Percentiles rank a stretch among this genome's conserved stretches.
These are phyloP conservation scores for Tanypteryx hageni DNA, from an alignment of 2,888 invertebrate genomes.

Conservation along the genomic window DNA sequence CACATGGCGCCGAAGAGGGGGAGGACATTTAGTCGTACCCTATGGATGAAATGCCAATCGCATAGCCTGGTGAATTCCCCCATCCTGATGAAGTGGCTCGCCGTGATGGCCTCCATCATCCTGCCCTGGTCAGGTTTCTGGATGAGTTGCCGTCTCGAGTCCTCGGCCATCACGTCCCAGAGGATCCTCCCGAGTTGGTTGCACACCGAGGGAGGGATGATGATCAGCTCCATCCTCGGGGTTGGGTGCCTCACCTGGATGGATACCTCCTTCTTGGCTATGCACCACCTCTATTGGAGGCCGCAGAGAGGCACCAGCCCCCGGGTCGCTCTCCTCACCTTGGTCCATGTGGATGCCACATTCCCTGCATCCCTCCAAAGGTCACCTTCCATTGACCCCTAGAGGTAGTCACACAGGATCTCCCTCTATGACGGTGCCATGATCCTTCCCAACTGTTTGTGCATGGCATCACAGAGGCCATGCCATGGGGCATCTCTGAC, in stretches of 20 bases:
- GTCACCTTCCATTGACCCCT: background rate
- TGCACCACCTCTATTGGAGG: background rate
- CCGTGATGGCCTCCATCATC: background rate
- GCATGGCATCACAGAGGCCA: background rate
- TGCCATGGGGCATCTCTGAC: background rate
- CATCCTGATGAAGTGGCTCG: slow-evolving; percentile 70
- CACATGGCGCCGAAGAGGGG: slow-evolving; percentile 67
- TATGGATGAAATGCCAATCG: slow-evolving; percentile 74
- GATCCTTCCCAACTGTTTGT: background rate
- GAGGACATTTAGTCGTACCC: slow-evolving; percentile 71
- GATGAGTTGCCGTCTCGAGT: background rate
- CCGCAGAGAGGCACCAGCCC: background rate
- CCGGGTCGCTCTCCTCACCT: slow-evolving; percentile 59
- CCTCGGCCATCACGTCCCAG: background rate
- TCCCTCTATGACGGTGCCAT: background rate
- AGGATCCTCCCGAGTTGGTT: background rate
- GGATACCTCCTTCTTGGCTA: background rate
- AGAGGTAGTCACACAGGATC: background rate
- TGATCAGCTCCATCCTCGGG: background rate
- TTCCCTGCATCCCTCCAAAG: background rate
- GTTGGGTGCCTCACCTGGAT: too few relatives aligned
- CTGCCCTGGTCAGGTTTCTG: background rate
- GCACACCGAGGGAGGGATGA: background rate
- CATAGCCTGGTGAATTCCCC: slow-evolving; percentile 71
- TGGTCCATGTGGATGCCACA: background rate